phyloP scores from a whole-genome alignment of 2,113 vertebrate species.

The Aviceda subcristata region DNA sequence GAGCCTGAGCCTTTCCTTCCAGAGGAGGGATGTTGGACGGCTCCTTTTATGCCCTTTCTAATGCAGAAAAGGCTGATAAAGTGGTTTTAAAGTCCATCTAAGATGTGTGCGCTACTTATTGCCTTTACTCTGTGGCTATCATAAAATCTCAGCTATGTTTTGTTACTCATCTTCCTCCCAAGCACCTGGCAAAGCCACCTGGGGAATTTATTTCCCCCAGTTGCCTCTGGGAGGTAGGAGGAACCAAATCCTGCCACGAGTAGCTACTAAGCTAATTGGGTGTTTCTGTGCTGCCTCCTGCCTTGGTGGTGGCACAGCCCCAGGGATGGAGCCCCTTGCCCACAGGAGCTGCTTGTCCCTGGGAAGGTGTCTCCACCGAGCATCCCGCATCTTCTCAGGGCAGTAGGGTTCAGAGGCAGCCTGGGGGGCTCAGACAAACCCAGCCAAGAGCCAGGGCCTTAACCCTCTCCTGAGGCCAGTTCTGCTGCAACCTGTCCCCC shows the following conservation, averaged over 20 bases:
- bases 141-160: neutral
- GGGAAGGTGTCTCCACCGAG: neutral
- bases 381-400: neutral
- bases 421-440: neutral
- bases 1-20: neutral
- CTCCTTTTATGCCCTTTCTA: neutral
- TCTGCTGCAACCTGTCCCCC: neutral
- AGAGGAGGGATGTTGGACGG: neutral
- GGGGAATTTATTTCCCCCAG: neutral
- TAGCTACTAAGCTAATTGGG: neutral
- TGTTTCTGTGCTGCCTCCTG: neutral
- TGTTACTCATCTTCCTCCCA: neutral
- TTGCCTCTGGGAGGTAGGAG: neutral
- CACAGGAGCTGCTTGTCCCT: conserved; percentile 14
- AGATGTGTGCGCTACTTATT: rapidly evolving
- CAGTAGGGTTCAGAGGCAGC: neutral
- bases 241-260: neutral
- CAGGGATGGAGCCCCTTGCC: neutral
- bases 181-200: neutral
- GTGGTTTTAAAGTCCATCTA: neutral
- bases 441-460: neutral
- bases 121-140: neutral
- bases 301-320: neutral
- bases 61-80: neutral
- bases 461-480: neutral